A percentile compares a stretch with the other conserved stretches of the same genome.
These are phyloP conservation scores for Dendroctonus valens DNA, from an alignment of 1,140 invertebrate species.

Conservation along the genomic window DNA sequence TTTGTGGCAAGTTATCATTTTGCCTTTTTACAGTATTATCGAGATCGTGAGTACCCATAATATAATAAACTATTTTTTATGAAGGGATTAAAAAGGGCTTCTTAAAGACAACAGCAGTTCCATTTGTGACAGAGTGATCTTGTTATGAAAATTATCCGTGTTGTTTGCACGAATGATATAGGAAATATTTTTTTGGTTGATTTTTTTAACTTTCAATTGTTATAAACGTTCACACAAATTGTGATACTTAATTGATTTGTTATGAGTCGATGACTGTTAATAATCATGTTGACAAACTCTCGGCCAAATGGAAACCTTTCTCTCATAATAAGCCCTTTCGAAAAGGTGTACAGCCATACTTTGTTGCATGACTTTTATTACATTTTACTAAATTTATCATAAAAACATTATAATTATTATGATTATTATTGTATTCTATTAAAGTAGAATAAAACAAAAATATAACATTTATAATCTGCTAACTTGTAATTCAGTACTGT, in stretches of 20 bases:
- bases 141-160: constrained; percentile 10
- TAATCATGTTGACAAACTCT: constrained; percentile 14
- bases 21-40: constrained; percentile 44
- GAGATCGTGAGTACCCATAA: constrained; percentile 23
- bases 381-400: constrained; percentile 50
- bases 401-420: constrained; percentile 42
- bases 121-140: not conserved
- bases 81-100: not conserved
- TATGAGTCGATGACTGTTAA: constrained; percentile 4
- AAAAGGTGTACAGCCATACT: constrained; percentile 43
- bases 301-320: not conserved
- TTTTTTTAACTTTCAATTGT: constrained; percentile 15
- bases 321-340: not conserved
- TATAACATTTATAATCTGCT: constrained; percentile 48
- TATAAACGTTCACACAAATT: constrained; percentile 14
- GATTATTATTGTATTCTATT: constrained; percentile 48
- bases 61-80: too few species aligned
- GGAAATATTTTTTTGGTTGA: constrained; percentile 19
- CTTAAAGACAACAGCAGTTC: too few species aligned
- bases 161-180: constrained; percentile 9
- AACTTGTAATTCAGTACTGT: constrained; percentile 48
- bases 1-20: constrained; percentile 8
- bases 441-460: constrained; percentile 46
- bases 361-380: constrained; percentile 50
- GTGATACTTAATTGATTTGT: constrained; percentile 19